Evolutionary conservation across 1,140 invertebrate genomes (phyloP).

Genomic region (Trichonephila clavipes): DNA sequence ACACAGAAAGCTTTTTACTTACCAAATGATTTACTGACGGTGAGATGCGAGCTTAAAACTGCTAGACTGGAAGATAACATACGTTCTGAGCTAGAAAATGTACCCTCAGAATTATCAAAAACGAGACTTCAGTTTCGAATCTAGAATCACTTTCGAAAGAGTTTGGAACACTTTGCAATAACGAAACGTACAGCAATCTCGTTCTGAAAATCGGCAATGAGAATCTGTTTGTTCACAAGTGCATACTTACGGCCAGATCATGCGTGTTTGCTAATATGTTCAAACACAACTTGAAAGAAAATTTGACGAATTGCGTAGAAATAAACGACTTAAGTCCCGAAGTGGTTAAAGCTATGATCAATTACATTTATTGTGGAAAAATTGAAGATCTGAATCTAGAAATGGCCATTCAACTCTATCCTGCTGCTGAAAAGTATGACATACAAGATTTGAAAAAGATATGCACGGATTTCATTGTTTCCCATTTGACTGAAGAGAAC

Average conservation of each 20-base stretch:
- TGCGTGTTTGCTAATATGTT: slow-evolving; percentile 81
- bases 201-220: slow-evolving; percentile 68
- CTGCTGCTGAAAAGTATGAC: slow-evolving; percentile 8
- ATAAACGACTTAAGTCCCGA: slow-evolving; percentile 21
- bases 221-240: slow-evolving; percentile 79
- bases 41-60: neutral
- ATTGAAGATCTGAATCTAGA: neutral
- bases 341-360: neutral
- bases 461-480: neutral
- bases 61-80: neutral
- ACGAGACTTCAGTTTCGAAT: neutral
- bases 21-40: neutral
- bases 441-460: slow-evolving; percentile 2
- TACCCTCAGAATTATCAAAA: neutral
- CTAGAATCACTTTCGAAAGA: neutral
- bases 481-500: neutral
- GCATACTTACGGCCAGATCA: slow-evolving; percentile 80
- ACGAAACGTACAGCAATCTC: neutral
- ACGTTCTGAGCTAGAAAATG: neutral
- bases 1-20: neutral
- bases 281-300: slow-evolving; percentile 77
- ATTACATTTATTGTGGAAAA: slow-evolving; percentile 6
- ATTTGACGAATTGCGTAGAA: neutral
- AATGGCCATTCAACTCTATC: neutral
- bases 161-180: neutral